A percentile compares a stretch with the other conserved stretches of the same genome.
These are phyloP conservation scores for Gasterosteus aculeatus DNA, from an alignment of 2,113 vertebrate species.

Conservation along the genomic window DNA sequence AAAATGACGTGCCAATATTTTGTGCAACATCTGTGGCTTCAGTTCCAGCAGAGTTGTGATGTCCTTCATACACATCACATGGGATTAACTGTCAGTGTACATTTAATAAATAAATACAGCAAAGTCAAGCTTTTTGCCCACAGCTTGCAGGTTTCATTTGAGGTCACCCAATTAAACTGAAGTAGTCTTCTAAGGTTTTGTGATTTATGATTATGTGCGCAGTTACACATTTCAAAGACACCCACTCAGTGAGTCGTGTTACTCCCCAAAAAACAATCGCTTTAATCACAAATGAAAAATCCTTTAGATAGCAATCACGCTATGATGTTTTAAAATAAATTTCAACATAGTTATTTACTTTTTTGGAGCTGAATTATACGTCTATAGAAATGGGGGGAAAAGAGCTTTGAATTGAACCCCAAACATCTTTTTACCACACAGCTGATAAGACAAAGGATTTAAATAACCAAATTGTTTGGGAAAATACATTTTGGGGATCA, in stretches of 20 bases:
- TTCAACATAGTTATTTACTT: not conserved
- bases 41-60: not conserved
- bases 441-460: not conserved
- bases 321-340: not conserved
- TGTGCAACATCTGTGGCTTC: not conserved
- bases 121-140: not conserved
- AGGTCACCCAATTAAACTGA: not conserved
- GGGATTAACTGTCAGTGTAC: not conserved
- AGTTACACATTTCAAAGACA: not conserved
- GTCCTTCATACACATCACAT: not conserved
- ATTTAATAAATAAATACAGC: not conserved
- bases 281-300: slow-evolving; percentile 3
- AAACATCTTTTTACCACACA: not conserved
- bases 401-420: not conserved
- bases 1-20: not conserved
- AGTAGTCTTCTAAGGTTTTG: not conserved
- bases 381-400: not conserved
- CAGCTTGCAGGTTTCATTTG: not conserved
- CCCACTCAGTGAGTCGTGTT: not conserved
- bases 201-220: not conserved
- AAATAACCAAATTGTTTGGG: not conserved
- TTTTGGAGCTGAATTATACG: not conserved
- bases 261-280: slow-evolving; percentile 8
- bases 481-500: not conserved
- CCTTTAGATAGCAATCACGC: not conserved